Evolutionary conservation across 1,140 invertebrate genomes (phyloP).

Genomic region (Ericerus pela): DNA sequence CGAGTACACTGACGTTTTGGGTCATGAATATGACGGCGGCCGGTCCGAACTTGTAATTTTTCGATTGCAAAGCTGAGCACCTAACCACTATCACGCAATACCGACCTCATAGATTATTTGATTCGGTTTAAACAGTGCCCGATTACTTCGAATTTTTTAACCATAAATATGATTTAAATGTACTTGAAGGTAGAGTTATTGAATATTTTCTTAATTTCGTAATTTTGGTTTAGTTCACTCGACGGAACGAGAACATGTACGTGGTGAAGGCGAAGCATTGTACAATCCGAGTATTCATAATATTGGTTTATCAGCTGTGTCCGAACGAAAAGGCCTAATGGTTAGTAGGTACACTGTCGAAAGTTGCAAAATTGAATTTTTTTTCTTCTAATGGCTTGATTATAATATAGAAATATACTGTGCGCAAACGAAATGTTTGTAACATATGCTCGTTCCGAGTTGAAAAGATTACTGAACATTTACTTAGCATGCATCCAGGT

Average conservation of each 20-base stretch:
- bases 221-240: too few species aligned
- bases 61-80: too few species aligned
- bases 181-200: too few species aligned
- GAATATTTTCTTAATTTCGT: too few species aligned
- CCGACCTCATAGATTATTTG: too few species aligned
- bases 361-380: background rate
- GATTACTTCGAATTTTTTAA: too few species aligned
- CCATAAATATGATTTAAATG: too few species aligned
- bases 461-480: constrained; percentile 28
- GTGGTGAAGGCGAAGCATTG: constrained; percentile 33
- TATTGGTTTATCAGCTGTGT: constrained; percentile 15
- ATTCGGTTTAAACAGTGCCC: too few species aligned
- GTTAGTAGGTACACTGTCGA: background rate
- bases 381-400: background rate
- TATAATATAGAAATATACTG: background rate
- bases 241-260: constrained; percentile 32
- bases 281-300: constrained; percentile 21
- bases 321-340: constrained; percentile 1
- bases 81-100: too few species aligned
- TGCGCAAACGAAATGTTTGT: background rate
- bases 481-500: constrained; percentile 33
- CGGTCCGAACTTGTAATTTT: too few species aligned
- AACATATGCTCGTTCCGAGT: background rate
- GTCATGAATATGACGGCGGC: too few species aligned
- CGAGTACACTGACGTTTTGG: too few species aligned